Evolutionary conservation across 2,113 vertebrate genomes (phyloP), one percentile per base, ranked within the genome.

Genomic region (Anguilla rostrata): DNA sequence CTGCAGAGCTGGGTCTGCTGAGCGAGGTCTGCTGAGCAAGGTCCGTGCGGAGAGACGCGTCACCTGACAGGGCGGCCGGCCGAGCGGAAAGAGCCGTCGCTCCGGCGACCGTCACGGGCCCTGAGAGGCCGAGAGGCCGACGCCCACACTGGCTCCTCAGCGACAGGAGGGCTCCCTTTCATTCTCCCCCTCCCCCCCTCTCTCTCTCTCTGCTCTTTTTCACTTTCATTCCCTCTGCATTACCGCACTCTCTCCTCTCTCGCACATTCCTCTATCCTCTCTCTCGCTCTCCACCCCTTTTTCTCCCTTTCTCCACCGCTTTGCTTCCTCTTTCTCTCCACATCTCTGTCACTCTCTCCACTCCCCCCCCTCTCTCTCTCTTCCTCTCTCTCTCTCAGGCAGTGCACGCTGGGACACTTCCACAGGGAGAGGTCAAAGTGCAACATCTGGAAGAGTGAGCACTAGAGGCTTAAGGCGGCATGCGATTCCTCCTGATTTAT

Each of bases 401-500:
- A 46, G 41, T 66, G 60, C 60, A 66, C 5, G 20, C 60, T 66
- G 60, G 60, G 60, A 66, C 60, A 66, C 16, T 66, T 66, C 60
- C 5, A 56, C 26, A 53, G 71, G 71, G n/a, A 75, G 71, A n/a
- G 43, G 81, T 82, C 81, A 53, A 46, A 53, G 81, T 20, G 43
- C 46, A 53, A 56, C 81, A 82, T 53, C 81, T 82, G 43, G 43
- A 53, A 53, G 12, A 53, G 20, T 81, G 81, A 29, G 22, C 26
- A 15, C 9, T 3, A 9, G 46, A 49, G n/a, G 81, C 81, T 82
- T 49, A 26, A 43, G 53, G 49, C 41, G 41, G 43, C 81, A n/a
- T n/a, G 81, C 81, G 11, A n/a, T 39, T 53, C 20, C 81, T 6
- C 81, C 56, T 82, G 81, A 82, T 82, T 82, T 82, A 82, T 82